Conservation (phyloP, 2,888 invertebrate genomes). For the Machimus rusticus region DNA sequence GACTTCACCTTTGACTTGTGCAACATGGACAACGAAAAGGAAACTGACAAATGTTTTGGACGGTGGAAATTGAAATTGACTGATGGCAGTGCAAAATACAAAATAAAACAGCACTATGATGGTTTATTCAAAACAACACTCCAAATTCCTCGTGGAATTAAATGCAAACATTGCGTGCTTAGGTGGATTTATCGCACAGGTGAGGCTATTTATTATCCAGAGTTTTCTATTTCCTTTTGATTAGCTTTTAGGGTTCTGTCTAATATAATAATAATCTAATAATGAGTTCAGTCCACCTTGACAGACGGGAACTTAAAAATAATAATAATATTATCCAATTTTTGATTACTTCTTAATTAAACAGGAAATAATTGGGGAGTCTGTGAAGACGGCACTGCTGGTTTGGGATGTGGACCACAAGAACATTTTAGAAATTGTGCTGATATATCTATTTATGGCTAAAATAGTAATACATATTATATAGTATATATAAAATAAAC, state of each 20-base stretch:
- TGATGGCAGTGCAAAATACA: slow-evolving; percentile 47
- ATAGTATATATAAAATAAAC: too few relatives aligned
- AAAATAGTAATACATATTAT: background rate
- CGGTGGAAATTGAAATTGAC: slow-evolving; percentile 53
- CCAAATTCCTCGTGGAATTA: slow-evolving; percentile 57
- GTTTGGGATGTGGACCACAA: slow-evolving; percentile 60
- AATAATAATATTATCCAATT: background rate
- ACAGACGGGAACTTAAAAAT: too few relatives aligned
- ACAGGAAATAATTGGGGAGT: slow-evolving; percentile 60
- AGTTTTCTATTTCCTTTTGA: background rate
- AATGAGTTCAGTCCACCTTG: too few relatives aligned
- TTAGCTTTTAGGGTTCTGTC: background rate
- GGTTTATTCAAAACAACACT: slow-evolving; percentile 49
- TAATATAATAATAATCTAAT: too few relatives aligned
- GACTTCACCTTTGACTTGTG: slow-evolving; percentile 62
- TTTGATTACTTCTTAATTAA: background rate
- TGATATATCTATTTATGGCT: slow-evolving; percentile 53
- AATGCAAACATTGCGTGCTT: slow-evolving; percentile 63
- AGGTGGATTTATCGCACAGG: slow-evolving; percentile 64
- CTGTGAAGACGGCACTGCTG: slow-evolving; percentile 53
- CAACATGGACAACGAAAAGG: slow-evolving; percentile 57
- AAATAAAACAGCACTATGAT: background rate
- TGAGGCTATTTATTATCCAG: background rate
- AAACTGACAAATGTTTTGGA: slow-evolving; percentile 64
- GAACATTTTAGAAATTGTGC: slow-evolving; percentile 62